Conservation (phyloP, 2,797 vertebrate species). For the Peromyscus eremicus region DNA sequence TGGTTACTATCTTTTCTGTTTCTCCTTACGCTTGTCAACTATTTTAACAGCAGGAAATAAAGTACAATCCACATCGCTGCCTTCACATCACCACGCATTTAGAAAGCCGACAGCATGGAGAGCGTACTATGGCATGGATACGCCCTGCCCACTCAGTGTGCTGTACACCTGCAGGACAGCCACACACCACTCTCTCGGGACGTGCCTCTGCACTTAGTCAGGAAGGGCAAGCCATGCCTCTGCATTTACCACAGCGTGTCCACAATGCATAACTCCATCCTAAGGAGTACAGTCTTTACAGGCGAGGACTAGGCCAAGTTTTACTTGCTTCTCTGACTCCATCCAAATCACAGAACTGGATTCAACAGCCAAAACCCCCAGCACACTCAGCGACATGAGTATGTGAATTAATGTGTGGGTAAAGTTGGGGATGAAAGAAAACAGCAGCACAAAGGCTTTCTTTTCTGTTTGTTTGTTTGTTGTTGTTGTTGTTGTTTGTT, state of each 20-base stretch:
- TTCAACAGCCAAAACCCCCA: not conserved
- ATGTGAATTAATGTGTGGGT: not conserved
- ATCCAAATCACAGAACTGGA: not conserved
- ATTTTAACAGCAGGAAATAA: conserved; percentile 13
- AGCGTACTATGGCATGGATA: too few relatives aligned
- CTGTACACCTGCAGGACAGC: too few relatives aligned
- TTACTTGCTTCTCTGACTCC: conserved; percentile 8
- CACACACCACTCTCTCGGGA: not conserved
- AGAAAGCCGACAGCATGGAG: not conserved
- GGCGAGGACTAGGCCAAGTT: not conserved
- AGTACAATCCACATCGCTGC: not conserved
- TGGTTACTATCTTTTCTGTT: not conserved
- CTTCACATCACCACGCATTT: not conserved
- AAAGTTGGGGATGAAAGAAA: conserved; percentile 49
- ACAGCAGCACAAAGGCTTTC: not conserved
- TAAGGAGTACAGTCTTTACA: not conserved
- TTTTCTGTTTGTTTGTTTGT: too few relatives aligned
- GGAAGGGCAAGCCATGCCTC: not conserved
- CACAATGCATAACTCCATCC: not conserved
- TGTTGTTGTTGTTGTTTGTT: too few relatives aligned
- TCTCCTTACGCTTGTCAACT: not conserved
- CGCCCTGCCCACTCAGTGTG: too few relatives aligned
- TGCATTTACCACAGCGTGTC: not conserved
- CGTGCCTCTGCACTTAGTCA: not conserved
- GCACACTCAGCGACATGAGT: not conserved